A percentile compares a stretch with the other conserved stretches of the same genome.
Conservation (phyloP, 2,797 vertebrate genomes). For the Gadopsis bispinosus region DNA sequence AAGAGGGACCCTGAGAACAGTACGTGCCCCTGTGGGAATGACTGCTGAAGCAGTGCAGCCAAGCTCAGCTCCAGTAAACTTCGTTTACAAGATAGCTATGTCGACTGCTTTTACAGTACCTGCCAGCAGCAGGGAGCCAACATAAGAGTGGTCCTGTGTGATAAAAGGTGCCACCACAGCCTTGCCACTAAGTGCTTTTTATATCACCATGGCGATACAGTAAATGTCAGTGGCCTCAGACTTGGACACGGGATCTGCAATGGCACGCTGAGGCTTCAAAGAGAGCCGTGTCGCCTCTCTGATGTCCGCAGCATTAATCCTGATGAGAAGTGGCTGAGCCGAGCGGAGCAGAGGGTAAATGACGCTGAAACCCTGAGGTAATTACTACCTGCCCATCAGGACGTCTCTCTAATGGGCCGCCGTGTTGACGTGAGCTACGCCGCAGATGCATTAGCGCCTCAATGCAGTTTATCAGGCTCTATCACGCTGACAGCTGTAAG, state of each 20-base stretch:
- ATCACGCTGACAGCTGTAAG: slow-evolving; percentile 20
- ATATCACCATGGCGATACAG: slow-evolving; percentile 58
- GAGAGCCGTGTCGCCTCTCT: slow-evolving; percentile 8
- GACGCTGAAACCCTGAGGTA: slow-evolving; percentile 76
- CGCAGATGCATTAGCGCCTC: slow-evolving; percentile 51
- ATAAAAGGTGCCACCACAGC: slow-evolving; percentile 57
- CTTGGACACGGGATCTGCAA: slow-evolving; percentile 50
- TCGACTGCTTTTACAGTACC: slow-evolving; percentile 39
- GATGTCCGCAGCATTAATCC: slow-evolving; percentile 54
- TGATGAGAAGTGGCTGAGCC: slow-evolving; percentile 41
- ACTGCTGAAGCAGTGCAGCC: slow-evolving; percentile 49
- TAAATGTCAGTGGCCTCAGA: slow-evolving; percentile 69
- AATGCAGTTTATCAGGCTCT: slow-evolving; percentile 38
- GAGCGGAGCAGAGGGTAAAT: slow-evolving; percentile 58
- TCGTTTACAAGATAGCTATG: slow-evolving; percentile 28
- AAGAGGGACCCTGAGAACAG: slow-evolving; percentile 69
- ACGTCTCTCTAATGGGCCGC: slow-evolving; percentile 68
- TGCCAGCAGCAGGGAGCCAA: slow-evolving; percentile 33
- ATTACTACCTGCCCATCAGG: slow-evolving; percentile 79
- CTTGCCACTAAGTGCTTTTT: slow-evolving; percentile 66
- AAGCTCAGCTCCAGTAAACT: slow-evolving; percentile 40
- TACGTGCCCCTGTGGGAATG: slow-evolving; percentile 41
- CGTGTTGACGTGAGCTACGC: slow-evolving; percentile 56
- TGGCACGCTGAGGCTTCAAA: slow-evolving; percentile 58
- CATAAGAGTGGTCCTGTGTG: slow-evolving; percentile 39